Evolutionary conservation across 92 coral and sea anemone genomes (phyloP).

Genomic region (Umimayanthus kanabou): DNA sequence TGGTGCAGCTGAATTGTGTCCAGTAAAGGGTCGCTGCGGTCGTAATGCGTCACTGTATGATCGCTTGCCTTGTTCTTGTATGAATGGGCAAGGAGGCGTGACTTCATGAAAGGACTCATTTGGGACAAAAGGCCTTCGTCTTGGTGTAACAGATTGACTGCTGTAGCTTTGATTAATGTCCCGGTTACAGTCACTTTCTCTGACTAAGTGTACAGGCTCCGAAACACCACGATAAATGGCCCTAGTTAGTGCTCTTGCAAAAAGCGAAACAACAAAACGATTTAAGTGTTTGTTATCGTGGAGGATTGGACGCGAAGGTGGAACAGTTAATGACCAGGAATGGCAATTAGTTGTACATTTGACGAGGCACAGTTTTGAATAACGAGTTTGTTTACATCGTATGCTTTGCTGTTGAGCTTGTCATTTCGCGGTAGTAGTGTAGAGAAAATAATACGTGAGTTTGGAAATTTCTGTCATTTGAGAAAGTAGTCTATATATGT

Average conservation of each 20-base stretch:
- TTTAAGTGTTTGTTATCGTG: slow-evolving; percentile 40
- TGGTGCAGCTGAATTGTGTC: background rate
- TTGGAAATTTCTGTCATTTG: background rate
- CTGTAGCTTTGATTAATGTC: background rate
- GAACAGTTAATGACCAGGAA: background rate
- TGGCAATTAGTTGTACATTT: slow-evolving; percentile 11
- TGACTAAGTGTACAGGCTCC: background rate
- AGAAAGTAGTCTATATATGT: background rate
- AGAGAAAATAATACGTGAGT: background rate
- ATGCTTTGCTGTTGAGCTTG: background rate
- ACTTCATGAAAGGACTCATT: background rate
- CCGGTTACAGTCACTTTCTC: background rate
- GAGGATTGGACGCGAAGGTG: background rate
- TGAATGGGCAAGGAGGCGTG: background rate
- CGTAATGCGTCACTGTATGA: slow-evolving; percentile 9
- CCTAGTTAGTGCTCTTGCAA: slow-evolving; percentile 23
- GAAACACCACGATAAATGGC: slow-evolving; percentile 19
- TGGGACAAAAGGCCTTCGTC: background rate
- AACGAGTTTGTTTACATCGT: background rate
- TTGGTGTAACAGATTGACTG: background rate
- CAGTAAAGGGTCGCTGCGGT: background rate
- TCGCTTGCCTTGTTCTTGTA: background rate
- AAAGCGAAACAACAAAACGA: slow-evolving; percentile 12
- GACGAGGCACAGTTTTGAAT: background rate
- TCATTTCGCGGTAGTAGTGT: slow-evolving; percentile 32